These are phyloP conservation scores for Mallotus villosus DNA, from an alignment of 2,797 vertebrate species.

Conservation along the genomic window DNA sequence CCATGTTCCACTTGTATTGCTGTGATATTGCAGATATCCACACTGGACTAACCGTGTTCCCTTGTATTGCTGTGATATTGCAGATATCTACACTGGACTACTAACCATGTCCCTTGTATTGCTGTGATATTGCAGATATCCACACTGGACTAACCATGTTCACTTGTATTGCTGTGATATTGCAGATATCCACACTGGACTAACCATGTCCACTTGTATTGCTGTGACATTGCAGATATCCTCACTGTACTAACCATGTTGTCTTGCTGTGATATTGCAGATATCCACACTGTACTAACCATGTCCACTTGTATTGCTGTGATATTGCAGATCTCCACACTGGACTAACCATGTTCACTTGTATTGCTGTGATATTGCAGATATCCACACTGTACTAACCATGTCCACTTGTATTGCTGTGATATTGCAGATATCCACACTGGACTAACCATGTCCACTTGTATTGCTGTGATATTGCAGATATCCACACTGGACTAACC, in stretches of 20 bases:
- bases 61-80: neutral
- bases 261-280: conserved; percentile 47
- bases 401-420: no score
- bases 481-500: no score
- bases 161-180: no score
- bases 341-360: neutral
- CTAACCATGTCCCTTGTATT: neutral
- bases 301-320: no score
- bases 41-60: neutral
- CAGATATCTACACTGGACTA: no score
- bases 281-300: no score
- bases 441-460: neutral
- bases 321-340: conserved; percentile 73
- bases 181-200: no score
- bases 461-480: conserved; percentile 48
- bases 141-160: no score
- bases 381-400: no score
- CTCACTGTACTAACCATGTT: no score
- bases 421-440: conserved; percentile 70
- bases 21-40: no score
- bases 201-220: neutral
- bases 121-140: conserved; percentile 62
- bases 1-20: no score
- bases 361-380: conserved; percentile 48
- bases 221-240: conserved; percentile 62